phyloP scores from a whole-genome alignment of 2,113 vertebrate species.

The Danio rerio region DNA sequence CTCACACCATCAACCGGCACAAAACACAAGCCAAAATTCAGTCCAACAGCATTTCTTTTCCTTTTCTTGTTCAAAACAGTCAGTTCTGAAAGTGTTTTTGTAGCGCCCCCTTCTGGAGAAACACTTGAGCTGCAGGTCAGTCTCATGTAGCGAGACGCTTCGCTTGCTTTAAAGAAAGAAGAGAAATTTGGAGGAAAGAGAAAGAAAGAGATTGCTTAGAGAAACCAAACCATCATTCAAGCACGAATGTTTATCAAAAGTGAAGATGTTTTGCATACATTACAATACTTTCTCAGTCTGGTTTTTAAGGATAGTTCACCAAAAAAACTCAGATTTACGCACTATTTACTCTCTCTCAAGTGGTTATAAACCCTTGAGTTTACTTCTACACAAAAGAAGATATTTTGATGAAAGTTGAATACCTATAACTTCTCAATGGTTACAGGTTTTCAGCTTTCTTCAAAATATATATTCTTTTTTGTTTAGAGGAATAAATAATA shows the following conservation, averaged over 20 bases:
- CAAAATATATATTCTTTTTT: too few relatives aligned
- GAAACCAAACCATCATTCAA: too few relatives aligned
- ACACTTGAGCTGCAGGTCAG: slow-evolving; percentile 37
- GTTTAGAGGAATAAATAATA: too few relatives aligned
- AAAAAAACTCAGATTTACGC: too few relatives aligned
- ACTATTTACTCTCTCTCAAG: too few relatives aligned
- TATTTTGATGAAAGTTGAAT: too few relatives aligned
- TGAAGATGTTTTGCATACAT: too few relatives aligned
- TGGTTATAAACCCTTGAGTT: too few relatives aligned
- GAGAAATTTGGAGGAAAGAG: slow-evolving; percentile 44
- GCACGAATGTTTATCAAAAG: too few relatives aligned
- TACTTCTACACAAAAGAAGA: too few relatives aligned
- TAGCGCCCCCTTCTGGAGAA: slow-evolving; percentile 51
- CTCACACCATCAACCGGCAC: neutral
- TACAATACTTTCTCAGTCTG: neutral
- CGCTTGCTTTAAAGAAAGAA: slow-evolving; percentile 72
- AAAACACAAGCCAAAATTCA: slow-evolving; percentile 21
- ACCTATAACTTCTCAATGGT: too few relatives aligned
- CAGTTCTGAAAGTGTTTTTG: slow-evolving; percentile 23
- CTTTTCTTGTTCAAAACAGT: neutral
- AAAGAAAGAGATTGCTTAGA: slow-evolving; percentile 14
- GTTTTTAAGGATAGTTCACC: neutral
- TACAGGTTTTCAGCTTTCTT: too few relatives aligned
- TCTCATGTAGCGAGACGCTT: slow-evolving; percentile 72
- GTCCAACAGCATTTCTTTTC: slow-evolving; percentile 37